Percentiles rank a stretch among this genome's conserved stretches.
phyloP scores from a whole-genome alignment of 2,113 vertebrate genomes.

The Ptyas mucosa region DNA sequence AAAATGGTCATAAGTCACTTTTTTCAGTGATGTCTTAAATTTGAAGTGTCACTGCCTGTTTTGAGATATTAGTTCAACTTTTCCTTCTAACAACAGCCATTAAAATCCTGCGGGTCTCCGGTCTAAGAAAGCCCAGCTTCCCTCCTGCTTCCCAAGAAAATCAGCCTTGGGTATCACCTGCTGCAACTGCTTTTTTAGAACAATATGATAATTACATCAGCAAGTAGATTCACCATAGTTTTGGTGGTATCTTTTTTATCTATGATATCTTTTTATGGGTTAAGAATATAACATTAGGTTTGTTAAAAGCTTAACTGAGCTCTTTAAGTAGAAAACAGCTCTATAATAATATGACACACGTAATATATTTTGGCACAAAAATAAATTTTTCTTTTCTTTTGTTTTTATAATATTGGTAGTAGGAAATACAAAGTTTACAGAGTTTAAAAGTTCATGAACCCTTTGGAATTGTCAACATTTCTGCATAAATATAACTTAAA shows the following conservation, averaged over 20 bases:
- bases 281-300: not conserved
- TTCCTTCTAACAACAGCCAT: not conserved
- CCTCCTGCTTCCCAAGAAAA: not conserved
- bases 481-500: not conserved
- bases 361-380: not conserved
- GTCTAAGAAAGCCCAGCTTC: not conserved
- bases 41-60: no score
- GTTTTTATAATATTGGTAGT: not conserved
- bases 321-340: not conserved
- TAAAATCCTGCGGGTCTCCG: not conserved
- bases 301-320: not conserved
- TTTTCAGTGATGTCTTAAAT: no score
- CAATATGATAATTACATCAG: not conserved
- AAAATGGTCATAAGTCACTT: no score
- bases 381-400: not conserved
- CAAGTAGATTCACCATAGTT: not conserved
- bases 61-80: no score
- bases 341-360: not conserved
- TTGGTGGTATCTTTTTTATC: not conserved
- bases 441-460: not conserved
- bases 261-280: not conserved
- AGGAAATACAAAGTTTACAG: not conserved
- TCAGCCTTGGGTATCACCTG: not conserved
- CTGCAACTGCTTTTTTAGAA: not conserved
- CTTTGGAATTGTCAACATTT: not conserved